Evolutionary conservation across 2,113 vertebrate species (phyloP), one percentile per base, ranked within the genome.

Genomic region (Coracopsis vasa): DNA sequence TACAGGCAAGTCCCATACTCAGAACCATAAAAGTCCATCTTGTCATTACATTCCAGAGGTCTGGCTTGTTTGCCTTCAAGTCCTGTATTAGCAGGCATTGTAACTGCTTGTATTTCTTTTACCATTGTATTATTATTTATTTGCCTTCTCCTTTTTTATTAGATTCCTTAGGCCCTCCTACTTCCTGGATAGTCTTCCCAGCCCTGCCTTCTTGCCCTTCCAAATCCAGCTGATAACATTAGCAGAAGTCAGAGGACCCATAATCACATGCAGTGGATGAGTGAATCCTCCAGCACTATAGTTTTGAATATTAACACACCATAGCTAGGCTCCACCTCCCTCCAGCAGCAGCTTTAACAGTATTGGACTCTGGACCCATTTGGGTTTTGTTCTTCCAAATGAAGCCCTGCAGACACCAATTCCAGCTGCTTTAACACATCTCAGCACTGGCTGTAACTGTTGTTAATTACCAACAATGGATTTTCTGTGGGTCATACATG

Each of bases 381-480:
- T 79, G 56, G 1, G 3, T 73, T 87, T 81, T 54, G 4, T 53
- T 94, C 41, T 81, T 81, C 39, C 27, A 65, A n/a, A 71, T 14
- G 11, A 79, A 91, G n/a, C 29, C 35, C 61, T 72, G 24, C 12
- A 74, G 51, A 54, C 35, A 64, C 9, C 12, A 44, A 33, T 48
- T 83, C 33, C 51, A 81, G 25, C 15, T 90, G 31, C 78, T 56
- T 67, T 71, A 81, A 47, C 8, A 24, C 25, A n/a, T 44, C 42
- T 62, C 28, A 74, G 1, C 37, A 33, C 41, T 58, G 53, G 6
- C n/a, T 78, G 25, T 28, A 62, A 33, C 11, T 17, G 5, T 8
- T 61, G 14, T 25, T 37, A 23, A 11, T 64, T 80, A 0, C 0
- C 24, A 1, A 0, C 1, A 1, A 6, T 64, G 45, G 6, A n/a